Percentiles rank a stretch among this genome's conserved stretches.
Conservation (phyloP, 1,140 invertebrate species). For the Neodiprion virginianus region DNA sequence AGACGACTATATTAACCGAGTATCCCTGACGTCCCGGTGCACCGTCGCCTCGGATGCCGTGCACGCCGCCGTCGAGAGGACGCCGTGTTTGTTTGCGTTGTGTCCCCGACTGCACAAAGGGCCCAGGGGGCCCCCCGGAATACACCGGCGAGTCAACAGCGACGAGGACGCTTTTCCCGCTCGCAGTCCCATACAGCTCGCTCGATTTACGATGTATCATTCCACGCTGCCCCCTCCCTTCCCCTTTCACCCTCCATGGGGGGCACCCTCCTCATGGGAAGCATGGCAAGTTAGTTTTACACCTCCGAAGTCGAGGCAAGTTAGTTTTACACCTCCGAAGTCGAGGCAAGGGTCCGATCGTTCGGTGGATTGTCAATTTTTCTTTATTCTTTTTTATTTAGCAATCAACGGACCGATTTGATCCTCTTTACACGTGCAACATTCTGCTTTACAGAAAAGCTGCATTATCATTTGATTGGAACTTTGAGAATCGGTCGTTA, state of each 20-base stretch:
- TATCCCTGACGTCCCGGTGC: not conserved
- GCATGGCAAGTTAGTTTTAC: too few relatives aligned
- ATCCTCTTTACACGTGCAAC: too few relatives aligned
- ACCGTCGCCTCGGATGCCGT: not conserved
- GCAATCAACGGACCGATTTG: too few relatives aligned
- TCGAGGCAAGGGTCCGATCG: too few relatives aligned
- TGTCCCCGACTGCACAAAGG: slow-evolving; percentile 51
- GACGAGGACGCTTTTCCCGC: slow-evolving; percentile 47
- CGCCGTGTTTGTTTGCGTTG: slow-evolving; percentile 57
- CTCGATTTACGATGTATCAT: slow-evolving; percentile 55
- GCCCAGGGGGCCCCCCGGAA: slow-evolving; percentile 50
- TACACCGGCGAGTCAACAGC: slow-evolving; percentile 58
- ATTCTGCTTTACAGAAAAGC: too few relatives aligned
- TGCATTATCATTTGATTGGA: too few relatives aligned
- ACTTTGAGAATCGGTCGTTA: too few relatives aligned
- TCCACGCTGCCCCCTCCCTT: not conserved
- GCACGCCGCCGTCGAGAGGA: slow-evolving; percentile 21
- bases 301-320: too few relatives aligned
- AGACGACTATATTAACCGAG: slow-evolving; percentile 53
- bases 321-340: too few relatives aligned
- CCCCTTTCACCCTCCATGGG: not conserved
- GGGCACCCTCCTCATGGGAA: not conserved
- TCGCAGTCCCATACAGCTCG: slow-evolving; percentile 54
- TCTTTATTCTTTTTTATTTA: too few relatives aligned
- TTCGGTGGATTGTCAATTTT: too few relatives aligned